These are phyloP conservation scores for Protobothrops mucrosquamatus DNA, from an alignment of 2,113 vertebrate species.

Conservation along the genomic window DNA sequence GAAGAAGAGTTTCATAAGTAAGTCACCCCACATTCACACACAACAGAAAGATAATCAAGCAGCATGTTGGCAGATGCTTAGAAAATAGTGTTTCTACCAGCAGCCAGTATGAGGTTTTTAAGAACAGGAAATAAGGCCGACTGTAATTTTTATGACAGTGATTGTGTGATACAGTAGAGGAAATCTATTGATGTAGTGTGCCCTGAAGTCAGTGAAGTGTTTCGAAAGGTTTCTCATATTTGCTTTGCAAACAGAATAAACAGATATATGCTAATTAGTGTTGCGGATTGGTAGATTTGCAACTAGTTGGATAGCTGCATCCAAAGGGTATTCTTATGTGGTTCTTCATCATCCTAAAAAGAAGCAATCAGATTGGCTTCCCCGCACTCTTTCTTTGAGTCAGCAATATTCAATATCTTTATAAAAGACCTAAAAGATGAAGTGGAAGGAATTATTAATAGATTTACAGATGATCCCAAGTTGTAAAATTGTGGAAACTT, in stretches of 20 bases:
- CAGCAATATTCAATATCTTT: background rate
- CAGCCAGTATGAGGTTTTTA: background rate
- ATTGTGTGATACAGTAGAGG: background rate
- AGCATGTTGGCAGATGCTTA: background rate
- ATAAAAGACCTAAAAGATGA: background rate
- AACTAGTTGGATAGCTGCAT: background rate
- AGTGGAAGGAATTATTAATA: background rate
- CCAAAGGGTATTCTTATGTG: background rate
- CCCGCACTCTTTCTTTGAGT: background rate
- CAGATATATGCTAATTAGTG: background rate
- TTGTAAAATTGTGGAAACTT: background rate
- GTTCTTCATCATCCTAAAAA: background rate
- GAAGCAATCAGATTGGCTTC: background rate
- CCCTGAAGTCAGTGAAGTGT: background rate
- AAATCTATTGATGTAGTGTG: background rate
- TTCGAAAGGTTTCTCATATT: background rate
- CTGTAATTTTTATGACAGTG: background rate
- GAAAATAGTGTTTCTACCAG: background rate
- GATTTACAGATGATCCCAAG: background rate
- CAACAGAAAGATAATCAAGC: slow-evolving; percentile 15
- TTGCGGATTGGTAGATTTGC: background rate
- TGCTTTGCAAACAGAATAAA: background rate
- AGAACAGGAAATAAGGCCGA: background rate
- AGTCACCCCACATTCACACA: slow-evolving; percentile 42
- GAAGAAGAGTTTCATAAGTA: slow-evolving; percentile 85